Base-by-base conservation (phyloP, 23 tunicate genomes). In the Styela clava region DNA sequence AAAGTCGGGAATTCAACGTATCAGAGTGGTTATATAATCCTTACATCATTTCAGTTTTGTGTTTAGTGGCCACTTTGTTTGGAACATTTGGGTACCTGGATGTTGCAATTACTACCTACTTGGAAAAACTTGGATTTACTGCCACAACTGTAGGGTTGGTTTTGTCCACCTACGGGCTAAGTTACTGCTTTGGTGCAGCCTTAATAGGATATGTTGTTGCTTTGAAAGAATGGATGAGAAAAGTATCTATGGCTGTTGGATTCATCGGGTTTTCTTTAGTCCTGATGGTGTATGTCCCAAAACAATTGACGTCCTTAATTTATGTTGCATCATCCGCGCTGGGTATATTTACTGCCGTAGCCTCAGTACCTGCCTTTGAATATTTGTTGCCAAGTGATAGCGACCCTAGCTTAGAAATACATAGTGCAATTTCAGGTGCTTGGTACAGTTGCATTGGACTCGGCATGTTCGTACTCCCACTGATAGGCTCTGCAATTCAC, bases 281-380 rank as follows among this genome's bases (percentile, higher is more conserved):
- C 12, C 7, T 56, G 12, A 21, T 76, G 33, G 7, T 76, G 24
- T 76, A 33, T 29, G 24, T 56, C 35, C 31, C 63, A 44, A 22
- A 52, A 21, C 81, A 76, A 1, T 33, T 20, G 16, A 76, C 26
- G n/a, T 12, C 31, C 16, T 0, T 36, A 0, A 52, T 76, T 44
- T 76, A n/a, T 52, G 64, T 76, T 36, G 65, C 65, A 7, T 25
- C 81, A 24, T 76, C 81, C 33, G 29, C 37, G 21, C 37, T 76
- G 19, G 81, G 81, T 16, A 29, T 52, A 7, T 76, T 52, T 27
- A 64, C 62, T 24, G 81, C 30, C 21, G 21, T 52, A 21, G 23
- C 65, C n/a, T 5, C 52, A 24, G 37, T 76, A 25, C 33, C 65
- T 0, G 27, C 65, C 32, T 52, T 76, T 31, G 65, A 36, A 20